Evolutionary conservation across 2,888 invertebrate species (phyloP).

Genomic region (Malacosoma neustria): DNA sequence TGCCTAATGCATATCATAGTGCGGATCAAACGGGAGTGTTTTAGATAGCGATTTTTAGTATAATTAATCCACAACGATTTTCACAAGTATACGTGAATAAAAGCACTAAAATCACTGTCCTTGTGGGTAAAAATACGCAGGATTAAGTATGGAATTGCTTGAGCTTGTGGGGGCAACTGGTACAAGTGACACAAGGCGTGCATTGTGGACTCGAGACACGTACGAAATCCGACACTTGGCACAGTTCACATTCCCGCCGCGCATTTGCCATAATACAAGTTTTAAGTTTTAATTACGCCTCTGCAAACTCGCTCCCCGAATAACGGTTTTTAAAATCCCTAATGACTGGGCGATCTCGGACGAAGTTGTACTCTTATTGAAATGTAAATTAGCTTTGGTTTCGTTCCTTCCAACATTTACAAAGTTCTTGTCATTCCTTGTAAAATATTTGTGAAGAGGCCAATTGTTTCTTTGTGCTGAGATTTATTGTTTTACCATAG

Average conservation of each 20-base stretch:
- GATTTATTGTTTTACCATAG: background rate
- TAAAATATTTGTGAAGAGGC: background rate
- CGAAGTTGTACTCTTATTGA: conserved; percentile 19
- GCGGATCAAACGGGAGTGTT: too few relatives aligned
- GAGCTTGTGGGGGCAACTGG: conserved; percentile 12
- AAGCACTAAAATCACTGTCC: too few relatives aligned
- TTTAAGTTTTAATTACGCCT: conserved; percentile 68
- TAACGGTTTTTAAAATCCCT: conserved; percentile 23
- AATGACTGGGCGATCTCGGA: conserved; percentile 20
- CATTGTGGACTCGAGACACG: conserved; percentile 56
- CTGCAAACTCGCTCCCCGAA: conserved; percentile 32
- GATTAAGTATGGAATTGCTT: conserved; percentile 28
- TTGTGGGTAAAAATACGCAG: conserved; percentile 20
- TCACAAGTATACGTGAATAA: too few relatives aligned
- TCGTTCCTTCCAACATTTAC: conserved; percentile 18
- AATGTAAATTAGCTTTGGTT: conserved; percentile 26
- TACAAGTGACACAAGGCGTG: conserved; percentile 21
- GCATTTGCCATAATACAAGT: conserved; percentile 50
- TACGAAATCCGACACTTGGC: conserved; percentile 67
- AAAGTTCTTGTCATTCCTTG: conserved; percentile 10
- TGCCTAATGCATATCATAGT: too few relatives aligned
- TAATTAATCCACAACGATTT: too few relatives aligned
- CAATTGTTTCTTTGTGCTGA: background rate
- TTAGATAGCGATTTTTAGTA: too few relatives aligned
- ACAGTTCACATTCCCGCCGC: conserved; percentile 47